phyloP scores from a whole-genome alignment of 2,888 invertebrate species.

The Tricholauxania praeusta region DNA sequence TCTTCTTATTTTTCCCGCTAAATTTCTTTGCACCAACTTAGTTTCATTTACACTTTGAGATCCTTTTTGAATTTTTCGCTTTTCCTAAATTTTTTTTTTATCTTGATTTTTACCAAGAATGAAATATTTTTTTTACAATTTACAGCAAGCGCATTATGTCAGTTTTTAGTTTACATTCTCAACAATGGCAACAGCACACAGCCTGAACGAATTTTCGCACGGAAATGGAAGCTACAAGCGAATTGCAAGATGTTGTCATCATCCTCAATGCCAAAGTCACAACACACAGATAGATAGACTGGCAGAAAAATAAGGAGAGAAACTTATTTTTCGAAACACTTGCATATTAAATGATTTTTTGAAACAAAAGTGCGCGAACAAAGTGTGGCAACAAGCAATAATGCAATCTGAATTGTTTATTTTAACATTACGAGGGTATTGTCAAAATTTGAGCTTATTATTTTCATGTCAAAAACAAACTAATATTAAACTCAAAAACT shows the following conservation, averaged over 20 bases:
- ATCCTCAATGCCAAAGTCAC: neutral
- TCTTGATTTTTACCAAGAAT: neutral
- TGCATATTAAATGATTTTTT: constrained; percentile 18
- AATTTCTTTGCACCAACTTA: neutral
- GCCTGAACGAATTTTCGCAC: constrained; percentile 21
- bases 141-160: neutral
- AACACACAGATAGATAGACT: neutral
- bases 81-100: neutral
- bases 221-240: constrained; percentile 21
- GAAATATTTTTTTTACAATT: constrained; percentile 3
- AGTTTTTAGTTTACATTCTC: constrained; percentile 8
- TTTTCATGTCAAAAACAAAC: neutral
- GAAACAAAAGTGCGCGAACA: neutral
- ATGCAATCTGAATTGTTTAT: neutral
- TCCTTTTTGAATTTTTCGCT: neutral
- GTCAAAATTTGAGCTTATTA: neutral
- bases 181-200: constrained; percentile 14
- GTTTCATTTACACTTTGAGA: neutral
- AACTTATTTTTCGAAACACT: constrained; percentile 10
- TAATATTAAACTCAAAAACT: neutral
- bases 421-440: neutral
- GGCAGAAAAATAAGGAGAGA: neutral
- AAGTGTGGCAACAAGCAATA: neutral
- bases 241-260: constrained; percentile 20
- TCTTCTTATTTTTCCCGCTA: neutral